Evolutionary conservation across 1,140 invertebrate species (phyloP), one percentile per base, ranked within the genome.

Genomic region (Calycopis cecrops): DNA sequence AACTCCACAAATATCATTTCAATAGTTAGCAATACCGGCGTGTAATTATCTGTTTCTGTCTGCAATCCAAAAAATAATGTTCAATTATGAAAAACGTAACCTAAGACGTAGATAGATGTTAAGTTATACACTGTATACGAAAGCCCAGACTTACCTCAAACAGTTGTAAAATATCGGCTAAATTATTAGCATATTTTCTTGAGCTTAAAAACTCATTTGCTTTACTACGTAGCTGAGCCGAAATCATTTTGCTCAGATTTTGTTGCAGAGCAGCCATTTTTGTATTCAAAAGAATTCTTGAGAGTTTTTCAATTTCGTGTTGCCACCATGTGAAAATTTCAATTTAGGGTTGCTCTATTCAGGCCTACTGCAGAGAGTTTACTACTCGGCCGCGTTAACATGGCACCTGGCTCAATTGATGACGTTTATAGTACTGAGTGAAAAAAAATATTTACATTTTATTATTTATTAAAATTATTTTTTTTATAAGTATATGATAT

Each of bases 1-100:
- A 94, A 64, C 67, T 92, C 91, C 8, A 86, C 88, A 65, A 94
- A 94, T 63, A 94, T 91, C 18, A 92, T 88, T 76, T 94, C 92
- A 57, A 93, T 69, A 10, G 92, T 90, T 18, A 92, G 85, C 48
- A 93, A 74, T 59, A 90, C 88, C 44, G 90, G 83, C 40, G 80
- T 84, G 59, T 82, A 85, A 65, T 88, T 87, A 67, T 88, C 86
- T 34, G 85, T 84, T 64, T 88, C 83, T 63, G 79, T 88, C 88
- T 91, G 68, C 64, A 83, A 87, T 67, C 58, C 62, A 58, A 61
- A 55, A 62, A 69, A 73, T 64, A 73, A 65, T 61, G 38, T 42
- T 62, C 48, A 21, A 65, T 67, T 58, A 59, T 60, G 16, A n/a
- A 51, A 63, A 71, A 70, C 58, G 73, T 85, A 83, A 83, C 79